Evolutionary conservation across 2,797 vertebrate species (phyloP), one percentile per base, ranked within the genome.

Genomic region (Heterohyrax brucei): DNA sequence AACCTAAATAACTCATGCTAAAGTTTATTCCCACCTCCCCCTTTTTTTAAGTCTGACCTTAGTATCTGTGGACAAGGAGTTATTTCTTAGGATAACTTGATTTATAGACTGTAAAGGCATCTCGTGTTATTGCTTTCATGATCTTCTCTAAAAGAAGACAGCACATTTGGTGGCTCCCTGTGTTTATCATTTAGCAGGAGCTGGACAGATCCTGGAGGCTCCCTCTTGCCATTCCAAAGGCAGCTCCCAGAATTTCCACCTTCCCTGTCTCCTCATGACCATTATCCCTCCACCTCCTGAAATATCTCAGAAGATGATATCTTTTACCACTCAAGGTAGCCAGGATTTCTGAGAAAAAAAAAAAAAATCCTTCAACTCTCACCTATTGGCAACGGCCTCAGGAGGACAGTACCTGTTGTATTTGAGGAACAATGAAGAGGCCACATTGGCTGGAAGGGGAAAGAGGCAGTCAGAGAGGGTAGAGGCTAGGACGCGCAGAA

Each of bases 61-160:
- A 75, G n/a, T 87, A 4, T 30, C 75, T 48, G n/a, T 72, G 33
- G 39, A n/a, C 22, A 33, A 19, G 84, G 59, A 53, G 66, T 76
- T 33, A 87, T 87, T 89, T 62, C 50, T 75, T 56, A 77, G n/a
- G 24, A 73, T 61, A 82, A 46, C 80, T 62, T 46, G 39, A 80
- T 91, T 91, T 93, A 79, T 18, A 87, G 66, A 56, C 18, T 56
- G 1, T 70, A 82, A 92, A 90, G 44, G n/a, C 22, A 89, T 21
- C 18, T 24, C 5, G 30, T 19, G 48, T 33, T 72, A 18, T 85
- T 26, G 0, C 2, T 48, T 81, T 86, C 26, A 62, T 26, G 22
- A 68, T 79, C 89, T 89, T 78, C 62, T 78, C 46, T 83, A 48
- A 53, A 26, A 86, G 64, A 44, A 90, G 39, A 64, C 39, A 50